Evolutionary conservation across 2,113 vertebrate genomes (phyloP), one percentile per base, ranked within the genome.

Genomic region (Symphodus melops): DNA sequence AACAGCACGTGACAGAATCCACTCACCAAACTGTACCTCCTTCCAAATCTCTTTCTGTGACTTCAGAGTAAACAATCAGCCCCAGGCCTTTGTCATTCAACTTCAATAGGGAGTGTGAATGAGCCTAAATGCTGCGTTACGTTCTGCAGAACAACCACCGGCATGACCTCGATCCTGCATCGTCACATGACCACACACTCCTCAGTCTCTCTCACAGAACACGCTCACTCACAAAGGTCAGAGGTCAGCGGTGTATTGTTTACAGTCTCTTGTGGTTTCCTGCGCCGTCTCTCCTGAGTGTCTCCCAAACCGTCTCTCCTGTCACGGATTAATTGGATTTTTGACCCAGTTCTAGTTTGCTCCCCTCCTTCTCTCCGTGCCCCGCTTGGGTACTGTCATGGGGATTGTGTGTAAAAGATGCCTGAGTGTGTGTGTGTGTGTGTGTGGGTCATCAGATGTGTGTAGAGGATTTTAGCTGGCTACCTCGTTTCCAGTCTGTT

Each of bases 311-410:
- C n/a, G 41, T 79, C 79, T 77, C 73, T 77, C 55, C 74, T 83
- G 86, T 90, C 82, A 84, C 69, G 84, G 89, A 93, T 90, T 92
- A 90, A 89, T 91, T 93, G 88, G 87, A 88, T 90, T 92, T 82
- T 83, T 91, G 86, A 88, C 88, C 88, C 90, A 88, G 72, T 86
- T 86, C 83, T 86, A 85, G 77, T 76, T 77, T 83, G 61, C 61
- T 69, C 65, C 62, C 85, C 73, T 84, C 77, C 48, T 67, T 59
- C 65, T 76, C 66, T 19, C 55, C 3, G 10, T 20, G 23, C 65
- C 59, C 56, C 44, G 64, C 75, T 80, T 52, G 48, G 63, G n/a
- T 3, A 41, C 72, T 57, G 79, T 77, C 64, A 69, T 66, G 60
- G 74, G 28, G 60, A 75, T 48, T 62, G 63, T 72, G 82, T 72